Evolutionary conservation across 2,113 vertebrate genomes (phyloP), one percentile per base, ranked within the genome.

Genomic region (Triplophysa dalaica): DNA sequence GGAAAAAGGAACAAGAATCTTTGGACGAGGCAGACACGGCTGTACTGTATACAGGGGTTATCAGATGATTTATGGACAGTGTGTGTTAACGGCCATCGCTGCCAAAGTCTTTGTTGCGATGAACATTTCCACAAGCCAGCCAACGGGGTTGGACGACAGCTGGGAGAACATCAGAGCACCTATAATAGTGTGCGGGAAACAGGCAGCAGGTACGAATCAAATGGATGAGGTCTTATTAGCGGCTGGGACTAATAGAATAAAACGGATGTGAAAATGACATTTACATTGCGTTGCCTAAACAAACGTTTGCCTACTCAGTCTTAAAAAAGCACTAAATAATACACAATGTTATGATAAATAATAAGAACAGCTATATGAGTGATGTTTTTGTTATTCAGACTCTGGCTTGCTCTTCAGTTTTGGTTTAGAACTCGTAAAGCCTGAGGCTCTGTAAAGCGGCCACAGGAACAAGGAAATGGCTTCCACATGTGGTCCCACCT

Each of bases 51-150:
- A 26, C 19, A 58, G 80, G 73, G 69, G 61, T 78, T 74, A 74
- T 68, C 58, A 22, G 66, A 63, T 65, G 60, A 82, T 82, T 77
- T 77, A 70, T 77, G 74, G 56, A 22, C 48, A 38, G 61, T 67
- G 62, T 60, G 61, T 63, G 76, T 21, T 43, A 67, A 75, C 22
- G 54, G 24, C 19, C 21, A 56, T 33, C n/a, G 26, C 56, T 79
- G 62, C 77, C 77, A 83, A 61, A 38, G 33, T 60, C 54, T 29
- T 83, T 29, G 54, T 82, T 78, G 50, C 19, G 58, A 16, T 24
- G 58, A 70, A 60, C 73, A 64, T 60, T 75, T 70, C 60, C 73
- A 83, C 67, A 75, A 19, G 56, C 81, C 45, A 67, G 58, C 63
- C 43, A 8, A 63, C 1, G 9, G 60, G 10, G 19, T 69, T 7